Evolutionary conservation across 2,797 vertebrate genomes (phyloP).

Genomic region (Sebastes elongatus): DNA sequence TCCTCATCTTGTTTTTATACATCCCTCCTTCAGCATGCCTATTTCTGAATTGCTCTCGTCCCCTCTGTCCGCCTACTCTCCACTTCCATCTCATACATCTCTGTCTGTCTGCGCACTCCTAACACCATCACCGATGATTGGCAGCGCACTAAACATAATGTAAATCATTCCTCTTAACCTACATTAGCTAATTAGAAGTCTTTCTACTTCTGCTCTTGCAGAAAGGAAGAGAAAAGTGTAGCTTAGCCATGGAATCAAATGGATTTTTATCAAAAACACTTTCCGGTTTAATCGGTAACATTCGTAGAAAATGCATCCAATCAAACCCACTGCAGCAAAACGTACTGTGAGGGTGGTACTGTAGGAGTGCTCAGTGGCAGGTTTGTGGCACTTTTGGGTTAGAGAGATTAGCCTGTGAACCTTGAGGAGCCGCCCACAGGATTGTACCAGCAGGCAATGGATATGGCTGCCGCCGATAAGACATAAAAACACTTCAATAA

Average conservation of each 20-base stretch:
- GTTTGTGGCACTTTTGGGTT: conserved; percentile 26
- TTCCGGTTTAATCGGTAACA: not conserved
- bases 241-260: not conserved
- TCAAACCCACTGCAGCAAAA: not conserved
- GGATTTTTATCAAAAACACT: not conserved
- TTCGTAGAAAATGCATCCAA: not conserved
- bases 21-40: conserved; percentile 1
- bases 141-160: conserved; percentile 53
- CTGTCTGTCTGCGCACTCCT: conserved; percentile 1
- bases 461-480: conserved; percentile 79
- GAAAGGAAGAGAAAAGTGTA: not conserved
- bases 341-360: not conserved
- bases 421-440: conserved; percentile 51
- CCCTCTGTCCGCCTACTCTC: conserved; percentile 14
- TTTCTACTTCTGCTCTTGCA: conserved; percentile 27
- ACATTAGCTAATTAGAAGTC: conserved; percentile 65
- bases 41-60: conserved; percentile 28
- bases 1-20: conserved; percentile 22
- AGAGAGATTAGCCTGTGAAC: conserved; percentile 67
- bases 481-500: conserved; percentile 68
- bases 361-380: conserved; percentile 8
- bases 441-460: conserved; percentile 55
- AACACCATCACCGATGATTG: conserved; percentile 50
- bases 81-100: conserved; percentile 34
- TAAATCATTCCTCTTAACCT: conserved; percentile 57